Base-by-base conservation (phyloP, 2,888 invertebrate species). In the Netelia fuscicornis region DNA sequence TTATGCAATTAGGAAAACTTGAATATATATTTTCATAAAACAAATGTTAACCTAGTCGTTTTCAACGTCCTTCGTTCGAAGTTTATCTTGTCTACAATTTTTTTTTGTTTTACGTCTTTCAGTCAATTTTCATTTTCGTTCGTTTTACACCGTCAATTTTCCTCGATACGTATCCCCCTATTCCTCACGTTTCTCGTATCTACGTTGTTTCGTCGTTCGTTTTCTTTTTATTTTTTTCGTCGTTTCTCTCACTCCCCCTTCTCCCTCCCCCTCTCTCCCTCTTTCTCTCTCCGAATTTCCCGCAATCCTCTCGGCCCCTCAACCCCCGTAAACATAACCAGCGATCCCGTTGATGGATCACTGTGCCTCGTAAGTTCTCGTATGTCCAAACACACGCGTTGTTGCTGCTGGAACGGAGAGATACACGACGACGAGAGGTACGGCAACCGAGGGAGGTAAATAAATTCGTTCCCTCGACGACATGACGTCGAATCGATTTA, bases 301-400 rank as follows among this genome's bases (percentile, higher is more conserved):
- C 68, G 23, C 68, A 68, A 44, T 23, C 48, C 58, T 74, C 54
- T 54, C 68, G 71, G 60, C 52, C 37, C n/a, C 54, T 52, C 56
- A 68, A 20, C 8, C 44, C 78, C 81, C 82, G 85, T 86, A 83
- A 87, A 88, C 86, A 85, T 81, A 84, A 86, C 84, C 88, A 48
- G 79, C 71, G 72, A 67, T 58, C 71, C 58, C 74, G 86, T 86
- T 88, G 88, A 87, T 86, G 72, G 86, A 88, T 88, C 84, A 85
- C 87, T 79, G 58, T 37, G 74, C 74, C 82, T 87, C 87, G 86
- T 85, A 86, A 86, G 87, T 88, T 86, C 81, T 83, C 81, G 65
- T 65, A 81, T 83, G 87, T 87, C 84, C 85, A 87, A 88, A 87
- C 87, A 87, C 87, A 86, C 78, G 71, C 77, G 70, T 77, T 70